phyloP scores from a whole-genome alignment of 2,113 vertebrate genomes.

The Chunga burmeisteri region DNA sequence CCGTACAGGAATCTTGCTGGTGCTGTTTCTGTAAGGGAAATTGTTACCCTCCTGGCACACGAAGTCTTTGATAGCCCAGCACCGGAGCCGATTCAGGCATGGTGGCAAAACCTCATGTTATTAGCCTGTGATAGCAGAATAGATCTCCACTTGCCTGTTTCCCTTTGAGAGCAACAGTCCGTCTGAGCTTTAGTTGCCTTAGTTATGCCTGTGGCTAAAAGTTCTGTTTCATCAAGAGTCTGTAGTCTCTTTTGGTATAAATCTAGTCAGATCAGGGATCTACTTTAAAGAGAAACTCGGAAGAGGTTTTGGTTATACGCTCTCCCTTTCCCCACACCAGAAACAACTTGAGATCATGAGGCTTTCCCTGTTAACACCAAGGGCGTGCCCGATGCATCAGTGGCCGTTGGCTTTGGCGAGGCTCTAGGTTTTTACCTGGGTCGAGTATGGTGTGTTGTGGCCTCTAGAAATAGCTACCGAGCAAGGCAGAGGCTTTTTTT shows the following conservation, averaged over 20 bases:
- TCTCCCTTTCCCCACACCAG: background rate
- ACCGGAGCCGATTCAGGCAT: background rate
- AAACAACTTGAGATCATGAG: background rate
- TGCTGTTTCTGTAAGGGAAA: background rate
- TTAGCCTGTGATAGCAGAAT: background rate
- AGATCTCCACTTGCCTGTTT: background rate
- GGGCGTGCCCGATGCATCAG: no score
- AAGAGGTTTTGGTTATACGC: background rate
- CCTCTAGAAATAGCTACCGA: background rate
- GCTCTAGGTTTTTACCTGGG: background rate
- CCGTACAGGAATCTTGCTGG: fast-evolving
- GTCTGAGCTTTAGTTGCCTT: background rate
- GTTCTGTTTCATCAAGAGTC: background rate
- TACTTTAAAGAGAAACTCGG: background rate
- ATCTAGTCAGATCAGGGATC: background rate
- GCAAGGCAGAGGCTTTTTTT: background rate
- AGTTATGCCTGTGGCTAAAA: background rate
- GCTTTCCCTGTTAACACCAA: background rate
- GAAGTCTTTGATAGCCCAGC: background rate
- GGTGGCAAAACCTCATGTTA: background rate
- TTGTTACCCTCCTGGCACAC: background rate
- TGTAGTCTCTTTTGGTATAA: background rate
- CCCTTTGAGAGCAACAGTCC: background rate
- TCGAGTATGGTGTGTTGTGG: fast-evolving
- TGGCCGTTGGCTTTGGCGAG: background rate